Evolutionary conservation across 1,140 invertebrate species (phyloP), one percentile per base, ranked within the genome.

Genomic region (Drosophila fuyamai): DNA sequence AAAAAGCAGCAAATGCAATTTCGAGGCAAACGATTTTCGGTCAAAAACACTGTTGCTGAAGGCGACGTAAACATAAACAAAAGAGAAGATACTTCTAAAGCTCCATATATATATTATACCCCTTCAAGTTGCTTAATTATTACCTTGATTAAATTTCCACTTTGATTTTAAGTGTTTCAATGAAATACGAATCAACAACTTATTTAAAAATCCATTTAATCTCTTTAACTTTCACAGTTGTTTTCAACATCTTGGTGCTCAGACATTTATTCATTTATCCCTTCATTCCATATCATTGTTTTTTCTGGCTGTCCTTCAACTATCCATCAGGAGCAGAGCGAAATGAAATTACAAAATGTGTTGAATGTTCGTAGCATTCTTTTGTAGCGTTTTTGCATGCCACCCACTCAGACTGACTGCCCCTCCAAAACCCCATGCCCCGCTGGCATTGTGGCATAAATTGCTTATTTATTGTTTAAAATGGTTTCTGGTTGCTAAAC

Each of bases 401-500:
- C 74, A 54, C 61, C 71, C 43, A 55, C 61, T 48, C 55, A 61
- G 43, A 36, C 56, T 48, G 40, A 14, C 50, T 44, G 27, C 23
- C 57, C 16, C 13, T 16, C 27, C 10, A 10, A 23, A 23, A 13
- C 9, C 23, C 46, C 13, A 13, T 14, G 23, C 36, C 18, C 40
- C 27, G 16, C 29, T 32, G 18, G 48, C 65, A 56, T 75, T 81
- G 81, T 65, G 57, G 53, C 73, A 77, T 88, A 88, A 88, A 89
- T 88, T 89, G 84, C 72, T 79, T 89, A 88, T 88, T 88, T 88
- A 89, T 88, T 88, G 84, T 88, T 88, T 81, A 88, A 86, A 84
- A 79, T 82, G 75, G 61, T 76, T 80, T 76, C 84, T 79, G 76
- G 76, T 61, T 71, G 67, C 67, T 71, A 71, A 88, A 77, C 80